Percentiles rank a stretch among this genome's conserved stretches.
Conservation (phyloP, 2,113 vertebrate genomes). For the Anguilla rostrata region DNA sequence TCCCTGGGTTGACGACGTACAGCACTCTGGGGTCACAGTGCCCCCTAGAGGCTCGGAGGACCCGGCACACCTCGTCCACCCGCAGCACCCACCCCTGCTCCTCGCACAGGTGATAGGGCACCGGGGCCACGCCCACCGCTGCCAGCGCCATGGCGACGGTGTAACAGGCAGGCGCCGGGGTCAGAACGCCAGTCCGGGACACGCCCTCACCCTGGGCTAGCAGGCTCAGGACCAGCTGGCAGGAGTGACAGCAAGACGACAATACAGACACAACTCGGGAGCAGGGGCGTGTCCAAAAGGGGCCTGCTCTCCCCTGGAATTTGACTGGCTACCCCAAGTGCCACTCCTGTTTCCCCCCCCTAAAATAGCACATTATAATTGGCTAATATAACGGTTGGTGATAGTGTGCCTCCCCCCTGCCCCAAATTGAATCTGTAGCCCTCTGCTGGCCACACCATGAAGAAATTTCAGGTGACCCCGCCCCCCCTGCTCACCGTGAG, state of each 20-base stretch:
- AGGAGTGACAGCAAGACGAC: background rate
- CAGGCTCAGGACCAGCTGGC: slow-evolving; percentile 52
- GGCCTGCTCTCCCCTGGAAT: too few species aligned
- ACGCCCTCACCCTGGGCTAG: slow-evolving; percentile 45
- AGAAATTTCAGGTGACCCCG: too few species aligned
- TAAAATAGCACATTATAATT: too few species aligned
- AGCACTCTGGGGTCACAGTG: slow-evolving; percentile 58
- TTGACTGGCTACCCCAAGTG: too few species aligned
- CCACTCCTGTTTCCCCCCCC: too few species aligned
- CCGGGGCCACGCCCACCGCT: slow-evolving; percentile 4
- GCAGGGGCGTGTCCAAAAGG: too few species aligned
- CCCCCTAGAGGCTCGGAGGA: slow-evolving; percentile 35
- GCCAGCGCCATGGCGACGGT: slow-evolving; percentile 49
- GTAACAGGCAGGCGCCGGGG: slow-evolving; percentile 54
- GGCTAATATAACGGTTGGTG: too few species aligned
- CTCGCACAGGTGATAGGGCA: slow-evolving; percentile 58
- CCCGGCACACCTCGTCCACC: slow-evolving; percentile 44
- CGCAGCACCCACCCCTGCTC: slow-evolving; percentile 58
- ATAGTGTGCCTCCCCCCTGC: too few species aligned
- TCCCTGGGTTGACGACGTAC: slow-evolving; percentile 69
- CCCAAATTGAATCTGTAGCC: too few species aligned
- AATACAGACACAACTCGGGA: background rate
- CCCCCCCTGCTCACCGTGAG: slow-evolving; percentile 62
- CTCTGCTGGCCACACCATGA: too few species aligned
- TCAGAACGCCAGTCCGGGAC: slow-evolving; percentile 54